Evolutionary conservation across 37 sponge, comb jelly and placozoan species (phyloP).

Genomic region (Amphimedon queenslandica): DNA sequence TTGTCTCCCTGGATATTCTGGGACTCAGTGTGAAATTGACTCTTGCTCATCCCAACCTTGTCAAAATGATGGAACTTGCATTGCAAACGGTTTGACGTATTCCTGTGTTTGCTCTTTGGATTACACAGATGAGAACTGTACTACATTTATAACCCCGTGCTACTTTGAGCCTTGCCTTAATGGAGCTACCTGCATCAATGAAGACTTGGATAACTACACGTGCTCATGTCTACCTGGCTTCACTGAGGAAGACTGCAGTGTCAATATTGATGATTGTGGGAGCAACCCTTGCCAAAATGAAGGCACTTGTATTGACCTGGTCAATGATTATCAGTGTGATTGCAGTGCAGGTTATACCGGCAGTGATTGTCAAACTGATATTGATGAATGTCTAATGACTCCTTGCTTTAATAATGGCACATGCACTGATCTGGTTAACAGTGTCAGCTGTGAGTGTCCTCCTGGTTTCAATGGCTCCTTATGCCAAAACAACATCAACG

Average conservation of each 20-base stretch:
- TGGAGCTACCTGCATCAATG: conserved; percentile 6
- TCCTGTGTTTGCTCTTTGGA: neutral
- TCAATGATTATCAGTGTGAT: conserved; percentile 32
- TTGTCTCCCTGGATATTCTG: conserved; percentile 49
- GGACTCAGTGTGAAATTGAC: conserved; percentile 38
- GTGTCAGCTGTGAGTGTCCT: conserved; percentile 30
- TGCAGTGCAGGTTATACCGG: conserved; percentile 64
- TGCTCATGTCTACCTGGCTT: conserved; percentile 14
- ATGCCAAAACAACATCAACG: conserved; percentile 33
- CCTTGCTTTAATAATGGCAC: conserved; percentile 30
- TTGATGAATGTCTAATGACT: conserved; percentile 38
- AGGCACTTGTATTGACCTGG: conserved; percentile 28
- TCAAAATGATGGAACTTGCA: conserved; percentile 55
- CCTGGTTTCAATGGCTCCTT: conserved; percentile 19
- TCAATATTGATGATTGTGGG: conserved; percentile 22
- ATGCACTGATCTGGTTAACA: conserved; percentile 21
- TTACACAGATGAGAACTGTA: neutral
- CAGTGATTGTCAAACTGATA: conserved; percentile 28
- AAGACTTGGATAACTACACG: neutral
- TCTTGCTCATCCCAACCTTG: conserved; percentile 37
- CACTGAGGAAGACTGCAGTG: conserved; percentile 8
- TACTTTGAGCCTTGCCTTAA: neutral
- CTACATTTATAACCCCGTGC: neutral
- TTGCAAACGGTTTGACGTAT: neutral
- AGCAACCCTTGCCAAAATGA: conserved; percentile 5